phyloP scores from a whole-genome alignment of 2,797 vertebrate species.

The Lepilemur septentrionalis region DNA sequence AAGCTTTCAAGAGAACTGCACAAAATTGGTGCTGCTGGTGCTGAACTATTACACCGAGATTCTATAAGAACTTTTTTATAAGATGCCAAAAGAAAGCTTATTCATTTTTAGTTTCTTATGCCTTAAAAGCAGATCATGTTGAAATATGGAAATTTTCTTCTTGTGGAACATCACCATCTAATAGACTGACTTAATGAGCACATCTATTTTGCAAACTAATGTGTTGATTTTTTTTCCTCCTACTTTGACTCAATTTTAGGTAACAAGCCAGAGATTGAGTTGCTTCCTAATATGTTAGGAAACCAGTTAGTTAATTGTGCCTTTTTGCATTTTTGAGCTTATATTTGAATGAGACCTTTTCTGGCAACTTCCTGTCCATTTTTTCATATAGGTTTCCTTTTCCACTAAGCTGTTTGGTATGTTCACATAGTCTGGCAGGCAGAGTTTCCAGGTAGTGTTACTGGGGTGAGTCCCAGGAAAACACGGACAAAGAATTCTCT shows the following conservation, averaged over 20 bases:
- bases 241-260: not conserved
- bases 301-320: not conserved
- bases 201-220: not conserved
- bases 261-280: not conserved
- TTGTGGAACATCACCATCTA: not conserved
- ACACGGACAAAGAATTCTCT: not conserved
- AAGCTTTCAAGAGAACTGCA: slow-evolving; percentile 82
- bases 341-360: not conserved
- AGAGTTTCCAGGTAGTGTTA: slow-evolving; percentile 18
- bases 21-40: slow-evolving; percentile 75
- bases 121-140: not conserved
- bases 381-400: slow-evolving; percentile 19
- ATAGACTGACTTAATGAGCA: not conserved
- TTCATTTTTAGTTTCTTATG: slow-evolving; percentile 6
- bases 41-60: slow-evolving; percentile 50
- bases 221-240: not conserved
- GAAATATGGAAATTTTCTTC: slow-evolving; percentile 9
- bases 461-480: slow-evolving; percentile 30
- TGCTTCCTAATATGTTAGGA: not conserved
- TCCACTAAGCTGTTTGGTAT: not conserved
- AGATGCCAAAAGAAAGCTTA: not conserved
- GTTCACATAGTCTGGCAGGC: not conserved
- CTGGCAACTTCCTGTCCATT: not conserved
- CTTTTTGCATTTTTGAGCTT: not conserved
- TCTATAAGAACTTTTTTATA: slow-evolving; percentile 56